Percentiles rank a stretch among this genome's conserved stretches.
Evolutionary conservation across 1,140 invertebrate genomes (phyloP).

Genomic region (honey bee (Apis mellifera)): Amel_HAv3.1 CM009938.2:3136501-3137000

Average conservation of each 20-base stretch:
- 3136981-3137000: slow-evolving; percentile 3
- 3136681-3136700: neutral
- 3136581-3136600: neutral
- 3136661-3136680: neutral
- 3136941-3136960: slow-evolving; percentile 22
- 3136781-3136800: no score
- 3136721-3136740: neutral
- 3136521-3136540: neutral
- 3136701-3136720: neutral
- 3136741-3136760: neutral
- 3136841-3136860: neutral
- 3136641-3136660: neutral
- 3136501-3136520: neutral
- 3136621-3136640: neutral
- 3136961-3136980: neutral
- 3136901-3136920: neutral
- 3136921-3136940: slow-evolving; percentile 5
- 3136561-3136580: neutral
- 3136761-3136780: neutral
- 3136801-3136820: no score
- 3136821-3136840: no score
- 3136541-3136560: neutral
- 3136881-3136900: neutral
- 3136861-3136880: neutral
- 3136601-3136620: neutral